Evolutionary conservation across 2,113 vertebrate genomes (phyloP).

Genomic region (Atrichornis clamosus): DNA sequence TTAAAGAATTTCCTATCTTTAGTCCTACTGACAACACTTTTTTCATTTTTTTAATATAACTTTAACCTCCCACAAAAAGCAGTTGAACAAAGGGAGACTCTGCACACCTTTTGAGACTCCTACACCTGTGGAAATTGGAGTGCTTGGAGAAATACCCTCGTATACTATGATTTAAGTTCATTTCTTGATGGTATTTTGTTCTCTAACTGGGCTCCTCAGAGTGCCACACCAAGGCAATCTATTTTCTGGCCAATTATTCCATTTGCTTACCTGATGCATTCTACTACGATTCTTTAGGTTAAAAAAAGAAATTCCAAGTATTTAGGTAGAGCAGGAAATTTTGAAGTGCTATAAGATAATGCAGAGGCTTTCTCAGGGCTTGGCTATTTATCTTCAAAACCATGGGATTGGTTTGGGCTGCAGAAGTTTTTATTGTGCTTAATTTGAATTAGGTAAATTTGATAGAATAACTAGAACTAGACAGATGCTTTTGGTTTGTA

Average conservation of each 20-base stretch:
- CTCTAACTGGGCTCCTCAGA: background rate
- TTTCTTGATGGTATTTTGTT: background rate
- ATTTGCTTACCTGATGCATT: background rate
- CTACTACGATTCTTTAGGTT: fast-evolving
- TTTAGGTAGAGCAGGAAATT: background rate
- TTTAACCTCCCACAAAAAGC: background rate
- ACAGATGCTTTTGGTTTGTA: background rate
- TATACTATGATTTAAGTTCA: background rate
- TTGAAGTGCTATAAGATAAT: background rate
- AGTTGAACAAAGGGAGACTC: background rate
- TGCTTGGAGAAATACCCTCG: background rate
- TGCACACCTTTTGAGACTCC: background rate
- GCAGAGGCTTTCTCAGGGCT: background rate
- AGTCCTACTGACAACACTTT: background rate
- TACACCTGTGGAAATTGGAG: background rate
- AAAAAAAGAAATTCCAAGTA: background rate
- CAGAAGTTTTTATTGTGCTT: background rate
- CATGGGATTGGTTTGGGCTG: background rate
- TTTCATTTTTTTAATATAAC: background rate
- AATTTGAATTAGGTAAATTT: background rate
- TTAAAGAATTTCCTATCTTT: conserved; percentile 3
- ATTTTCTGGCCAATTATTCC: background rate
- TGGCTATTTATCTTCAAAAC: background rate
- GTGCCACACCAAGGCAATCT: background rate
- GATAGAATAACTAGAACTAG: background rate